Percentiles rank a stretch among this genome's conserved stretches.
Conservation (phyloP, 1,140 invertebrate species). For the Odontomachus brunneus region DNA sequence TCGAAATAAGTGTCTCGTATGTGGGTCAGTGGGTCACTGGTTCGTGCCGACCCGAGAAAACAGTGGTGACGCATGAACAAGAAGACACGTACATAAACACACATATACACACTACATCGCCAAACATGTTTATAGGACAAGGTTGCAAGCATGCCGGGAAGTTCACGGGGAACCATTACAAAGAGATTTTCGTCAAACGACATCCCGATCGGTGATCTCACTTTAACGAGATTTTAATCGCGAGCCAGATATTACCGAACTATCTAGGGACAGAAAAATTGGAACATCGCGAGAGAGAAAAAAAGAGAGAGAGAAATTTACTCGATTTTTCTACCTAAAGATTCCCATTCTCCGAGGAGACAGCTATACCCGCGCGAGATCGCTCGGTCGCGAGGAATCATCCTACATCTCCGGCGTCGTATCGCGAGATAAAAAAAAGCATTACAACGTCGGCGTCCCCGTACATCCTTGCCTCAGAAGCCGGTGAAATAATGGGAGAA, state of each 20-base stretch:
- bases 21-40: slow-evolving; percentile 46
- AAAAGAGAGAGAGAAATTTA: not conserved
- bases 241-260: not conserved
- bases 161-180: not conserved
- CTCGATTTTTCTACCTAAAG: no score
- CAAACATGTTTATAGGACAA: slow-evolving; percentile 46
- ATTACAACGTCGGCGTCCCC: slow-evolving; percentile 12
- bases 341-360: no score
- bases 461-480: slow-evolving; percentile 26
- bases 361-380: no score
- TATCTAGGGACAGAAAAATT: no score
- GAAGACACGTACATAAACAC: slow-evolving; percentile 2
- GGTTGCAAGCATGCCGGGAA: slow-evolving; percentile 35
- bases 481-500: slow-evolving; percentile 49
- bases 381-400: not conserved
- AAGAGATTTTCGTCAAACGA: slow-evolving; percentile 27
- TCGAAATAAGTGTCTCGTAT: slow-evolving; percentile 40
- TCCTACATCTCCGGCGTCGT: not conserved
- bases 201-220: not conserved
- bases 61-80: slow-evolving; percentile 50
- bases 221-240: not conserved
- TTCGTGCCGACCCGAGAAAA: slow-evolving; percentile 33
- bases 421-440: slow-evolving; percentile 28
- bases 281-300: no score
- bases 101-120: slow-evolving; percentile 11